These are phyloP conservation scores for Heliconius hortense DNA, from an alignment of 2,888 invertebrate species.

Conservation along the genomic window DNA sequence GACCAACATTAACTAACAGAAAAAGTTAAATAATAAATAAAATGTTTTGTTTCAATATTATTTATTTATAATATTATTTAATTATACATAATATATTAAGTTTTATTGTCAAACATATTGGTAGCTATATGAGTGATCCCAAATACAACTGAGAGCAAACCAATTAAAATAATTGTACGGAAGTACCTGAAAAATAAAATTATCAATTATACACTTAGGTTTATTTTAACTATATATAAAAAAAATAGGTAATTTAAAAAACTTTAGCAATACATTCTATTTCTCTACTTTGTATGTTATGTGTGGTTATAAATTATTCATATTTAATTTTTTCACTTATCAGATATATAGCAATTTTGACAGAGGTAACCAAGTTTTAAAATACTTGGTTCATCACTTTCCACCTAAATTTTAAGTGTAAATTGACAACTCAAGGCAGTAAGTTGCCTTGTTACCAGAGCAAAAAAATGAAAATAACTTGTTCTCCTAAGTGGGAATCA, in stretches of 20 bases:
- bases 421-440: neutral
- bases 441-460: no score
- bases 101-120: conserved; percentile 48
- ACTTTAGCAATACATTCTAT: no score
- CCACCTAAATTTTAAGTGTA: neutral
- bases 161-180: conserved; percentile 60
- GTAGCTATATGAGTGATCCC: conserved; percentile 56
- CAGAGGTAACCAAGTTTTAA: neutral
- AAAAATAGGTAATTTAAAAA: neutral
- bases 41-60: neutral
- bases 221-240: neutral
- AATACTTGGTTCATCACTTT: neutral
- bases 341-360: neutral
- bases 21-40: conserved; percentile 2
- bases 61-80: conserved; percentile 14
- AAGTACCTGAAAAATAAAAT: conserved; percentile 66
- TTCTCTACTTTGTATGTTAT: no score
- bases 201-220: neutral
- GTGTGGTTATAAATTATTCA: no score
- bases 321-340: neutral
- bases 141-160: conserved; percentile 57
- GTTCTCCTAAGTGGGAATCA: neutral
- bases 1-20: neutral
- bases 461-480: no score
- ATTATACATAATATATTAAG: conserved; percentile 13